Conservation (phyloP, 2,797 vertebrate genomes). For the Zalophus californianus region DNA sequence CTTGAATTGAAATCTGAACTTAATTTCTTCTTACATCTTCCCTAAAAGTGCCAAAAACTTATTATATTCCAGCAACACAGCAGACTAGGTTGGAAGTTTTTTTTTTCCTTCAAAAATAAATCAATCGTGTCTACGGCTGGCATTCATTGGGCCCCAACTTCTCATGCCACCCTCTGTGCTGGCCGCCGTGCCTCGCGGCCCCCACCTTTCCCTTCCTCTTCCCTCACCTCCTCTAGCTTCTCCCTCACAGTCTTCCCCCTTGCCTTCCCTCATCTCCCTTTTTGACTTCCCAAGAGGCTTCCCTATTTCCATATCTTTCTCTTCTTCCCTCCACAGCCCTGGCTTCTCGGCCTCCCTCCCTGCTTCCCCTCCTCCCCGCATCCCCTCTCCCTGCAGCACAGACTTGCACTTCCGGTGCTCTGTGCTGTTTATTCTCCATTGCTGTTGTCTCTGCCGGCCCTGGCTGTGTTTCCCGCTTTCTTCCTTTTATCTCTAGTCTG, state of each 20-base stretch:
- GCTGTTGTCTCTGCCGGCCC: conserved; percentile 26
- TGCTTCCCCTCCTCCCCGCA: background rate
- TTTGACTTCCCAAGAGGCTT: background rate
- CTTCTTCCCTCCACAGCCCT: background rate
- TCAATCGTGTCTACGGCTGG: background rate
- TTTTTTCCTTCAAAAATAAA: background rate
- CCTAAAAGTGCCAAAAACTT: conserved; percentile 29
- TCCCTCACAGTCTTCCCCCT: background rate
- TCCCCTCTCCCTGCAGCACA: background rate
- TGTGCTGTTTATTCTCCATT: conserved; percentile 47
- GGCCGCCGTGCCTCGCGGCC: background rate
- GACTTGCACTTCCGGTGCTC: background rate
- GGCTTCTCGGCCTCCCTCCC: background rate
- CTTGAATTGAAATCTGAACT: conserved; percentile 58
- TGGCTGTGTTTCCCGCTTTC: conserved; percentile 17
- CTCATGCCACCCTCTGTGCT: background rate
- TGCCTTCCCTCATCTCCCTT: background rate
- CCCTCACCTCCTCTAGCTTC: background rate
- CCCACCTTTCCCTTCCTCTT: background rate
- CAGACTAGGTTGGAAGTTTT: background rate
- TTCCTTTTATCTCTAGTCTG: conserved; percentile 65
- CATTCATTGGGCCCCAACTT: background rate
- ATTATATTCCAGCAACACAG: conserved; percentile 4
- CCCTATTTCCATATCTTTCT: background rate
- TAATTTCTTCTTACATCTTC: conserved; percentile 60